Percentiles rank a stretch among this genome's conserved stretches.
phyloP scores from a whole-genome alignment of 2,797 vertebrate species.

The Pantherophis alleghaniensis region DNA sequence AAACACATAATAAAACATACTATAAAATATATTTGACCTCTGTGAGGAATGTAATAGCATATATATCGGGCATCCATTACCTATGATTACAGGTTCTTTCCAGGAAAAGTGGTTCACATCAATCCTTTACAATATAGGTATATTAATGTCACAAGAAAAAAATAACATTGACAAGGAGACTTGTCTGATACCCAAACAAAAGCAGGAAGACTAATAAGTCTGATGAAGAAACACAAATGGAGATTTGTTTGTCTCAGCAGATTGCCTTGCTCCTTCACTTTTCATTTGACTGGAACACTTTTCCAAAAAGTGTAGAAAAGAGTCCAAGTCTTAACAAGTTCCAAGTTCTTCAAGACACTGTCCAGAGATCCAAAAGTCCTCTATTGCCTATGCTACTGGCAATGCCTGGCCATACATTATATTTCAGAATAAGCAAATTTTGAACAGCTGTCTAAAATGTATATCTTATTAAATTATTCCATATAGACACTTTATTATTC shows the following conservation, averaged over 20 bases:
- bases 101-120: not conserved
- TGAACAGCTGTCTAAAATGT: not conserved
- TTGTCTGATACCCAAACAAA: not conserved
- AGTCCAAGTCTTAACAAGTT: not conserved
- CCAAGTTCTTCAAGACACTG: not conserved
- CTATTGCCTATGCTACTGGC: not conserved
- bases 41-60: not conserved
- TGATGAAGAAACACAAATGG: not conserved
- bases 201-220: not conserved
- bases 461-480: not conserved
- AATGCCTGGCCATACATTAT: not conserved
- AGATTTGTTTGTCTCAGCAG: not conserved
- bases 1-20: not conserved
- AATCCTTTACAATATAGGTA: not conserved
- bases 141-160: not conserved
- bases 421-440: not conserved
- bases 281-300: not conserved
- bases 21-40: not conserved
- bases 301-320: not conserved
- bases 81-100: not conserved
- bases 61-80: not conserved
- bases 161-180: not conserved
- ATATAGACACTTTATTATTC: not conserved
- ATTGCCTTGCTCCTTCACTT: not conserved
- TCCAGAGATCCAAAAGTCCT: not conserved